These are phyloP conservation scores for Norana najaformis DNA, from an alignment of 2,888 invertebrate species.

Conservation along the genomic window DNA sequence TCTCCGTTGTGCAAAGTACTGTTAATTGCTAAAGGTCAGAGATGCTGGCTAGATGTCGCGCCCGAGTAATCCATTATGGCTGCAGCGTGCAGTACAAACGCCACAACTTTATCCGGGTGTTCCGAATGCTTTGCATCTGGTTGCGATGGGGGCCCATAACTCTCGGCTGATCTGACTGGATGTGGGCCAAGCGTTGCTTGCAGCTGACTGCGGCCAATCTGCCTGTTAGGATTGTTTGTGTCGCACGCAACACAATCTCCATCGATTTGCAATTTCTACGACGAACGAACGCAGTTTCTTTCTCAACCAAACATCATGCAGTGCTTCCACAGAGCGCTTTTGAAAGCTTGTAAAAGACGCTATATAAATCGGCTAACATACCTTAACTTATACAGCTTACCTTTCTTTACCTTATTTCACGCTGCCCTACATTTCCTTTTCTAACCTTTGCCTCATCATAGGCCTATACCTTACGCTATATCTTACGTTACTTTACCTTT, in stretches of 20 bases:
- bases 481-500: too few species aligned
- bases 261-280: background rate
- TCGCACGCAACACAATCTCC: background rate
- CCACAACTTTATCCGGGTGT: background rate
- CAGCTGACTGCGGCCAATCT: background rate
- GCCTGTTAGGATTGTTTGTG: background rate
- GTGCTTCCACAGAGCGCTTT: too few species aligned
- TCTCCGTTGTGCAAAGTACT: background rate
- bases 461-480: too few species aligned
- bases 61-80: background rate
- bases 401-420: background rate
- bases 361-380: background rate
- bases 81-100: background rate
- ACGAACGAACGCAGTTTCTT: too few species aligned
- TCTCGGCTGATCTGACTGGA: background rate
- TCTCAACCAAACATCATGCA: too few species aligned
- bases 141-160: constrained; percentile 5
- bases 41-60: constrained; percentile 13
- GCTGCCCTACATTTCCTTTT: too few species aligned
- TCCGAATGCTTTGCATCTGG: background rate
- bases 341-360: background rate
- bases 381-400: background rate
- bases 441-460: too few species aligned
- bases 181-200: background rate
- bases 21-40: background rate